Evolutionary conservation across 2,888 invertebrate species (phyloP).

Genomic region (Mycalesis mineus): DNA sequence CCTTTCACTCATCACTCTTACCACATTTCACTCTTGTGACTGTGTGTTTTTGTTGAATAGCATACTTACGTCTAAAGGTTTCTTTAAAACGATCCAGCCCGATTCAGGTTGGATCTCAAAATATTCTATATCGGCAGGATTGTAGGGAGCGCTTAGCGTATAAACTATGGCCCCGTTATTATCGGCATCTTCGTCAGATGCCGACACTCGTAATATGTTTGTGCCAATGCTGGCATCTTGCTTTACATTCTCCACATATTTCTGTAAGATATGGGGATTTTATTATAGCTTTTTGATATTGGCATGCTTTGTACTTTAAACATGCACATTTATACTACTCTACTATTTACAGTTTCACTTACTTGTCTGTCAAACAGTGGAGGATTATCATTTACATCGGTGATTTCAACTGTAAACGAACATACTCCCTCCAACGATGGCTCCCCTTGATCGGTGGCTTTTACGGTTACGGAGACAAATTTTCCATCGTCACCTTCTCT

Average conservation of each 20-base stretch:
- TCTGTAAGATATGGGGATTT: conserved; percentile 79
- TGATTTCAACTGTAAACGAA: conserved; percentile 98
- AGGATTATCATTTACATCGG: conserved; percentile 98
- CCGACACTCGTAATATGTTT: conserved; percentile 95
- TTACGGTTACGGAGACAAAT: conserved; percentile 97
- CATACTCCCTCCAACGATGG: conserved; percentile 98
- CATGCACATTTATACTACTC: conserved; percentile 23
- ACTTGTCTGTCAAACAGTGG: conserved; percentile 97
- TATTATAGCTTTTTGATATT: conserved; percentile 34
- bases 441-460: conserved; percentile 99
- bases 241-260: conserved; percentile 98
- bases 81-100: conserved; percentile 97
- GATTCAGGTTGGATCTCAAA: conserved; percentile 98
- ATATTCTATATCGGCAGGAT: conserved; percentile 93
- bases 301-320: conserved; percentile 2
- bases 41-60: conserved; percentile 34
- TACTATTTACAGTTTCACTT: conserved; percentile 48
- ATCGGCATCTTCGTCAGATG: conserved; percentile 97
- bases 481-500: conserved; percentile 97
- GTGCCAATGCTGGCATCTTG: conserved; percentile 97
- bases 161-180: conserved; percentile 97
- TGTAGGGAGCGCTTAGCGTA: conserved; percentile 91
- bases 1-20: conserved; percentile 68
- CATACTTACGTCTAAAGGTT: conserved; percentile 96
- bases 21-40: conserved; percentile 48